Conservation (phyloP, 2,113 vertebrate species). For the Entelurus aequoreus region DNA sequence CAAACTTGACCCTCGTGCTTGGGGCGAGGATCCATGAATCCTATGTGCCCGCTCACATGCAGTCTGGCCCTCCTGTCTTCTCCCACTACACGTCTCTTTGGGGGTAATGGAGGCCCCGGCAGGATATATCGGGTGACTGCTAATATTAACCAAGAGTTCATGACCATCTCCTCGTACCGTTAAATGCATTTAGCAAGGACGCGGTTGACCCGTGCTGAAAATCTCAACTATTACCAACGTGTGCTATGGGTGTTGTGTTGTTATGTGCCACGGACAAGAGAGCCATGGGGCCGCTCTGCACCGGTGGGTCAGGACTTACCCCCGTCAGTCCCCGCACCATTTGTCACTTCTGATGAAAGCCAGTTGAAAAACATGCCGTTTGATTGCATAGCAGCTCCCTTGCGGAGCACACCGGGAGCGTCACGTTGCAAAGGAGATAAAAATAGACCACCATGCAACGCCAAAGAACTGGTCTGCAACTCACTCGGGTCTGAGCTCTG, state of each 20-base stretch:
- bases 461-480: slow-evolving; percentile 26
- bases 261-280: too few relatives aligned
- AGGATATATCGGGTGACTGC: slow-evolving; percentile 55
- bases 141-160: slow-evolving; percentile 54
- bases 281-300: too few relatives aligned
- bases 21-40: too few relatives aligned
- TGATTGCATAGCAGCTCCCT: slow-evolving; percentile 8
- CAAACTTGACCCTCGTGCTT: too few relatives aligned
- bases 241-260: background rate
- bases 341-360: too few relatives aligned
- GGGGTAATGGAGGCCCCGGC: slow-evolving; percentile 8
- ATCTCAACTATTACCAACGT: background rate
- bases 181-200: slow-evolving; percentile 9
- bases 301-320: too few relatives aligned
- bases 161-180: slow-evolving; percentile 18
- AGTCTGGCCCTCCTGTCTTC: background rate
- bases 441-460: slow-evolving; percentile 54
- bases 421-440: slow-evolving; percentile 48
- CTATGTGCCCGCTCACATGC: too few relatives aligned
- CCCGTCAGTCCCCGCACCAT: too few relatives aligned
- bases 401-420: slow-evolving; percentile 28
- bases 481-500: slow-evolving; percentile 84
- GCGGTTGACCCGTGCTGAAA: background rate
- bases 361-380: background rate
- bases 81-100: background rate